Evolutionary conservation across 92 coral and sea anemone species (phyloP), one percentile per base, ranked within the genome.

Genomic region (Ricordea florida): DNA sequence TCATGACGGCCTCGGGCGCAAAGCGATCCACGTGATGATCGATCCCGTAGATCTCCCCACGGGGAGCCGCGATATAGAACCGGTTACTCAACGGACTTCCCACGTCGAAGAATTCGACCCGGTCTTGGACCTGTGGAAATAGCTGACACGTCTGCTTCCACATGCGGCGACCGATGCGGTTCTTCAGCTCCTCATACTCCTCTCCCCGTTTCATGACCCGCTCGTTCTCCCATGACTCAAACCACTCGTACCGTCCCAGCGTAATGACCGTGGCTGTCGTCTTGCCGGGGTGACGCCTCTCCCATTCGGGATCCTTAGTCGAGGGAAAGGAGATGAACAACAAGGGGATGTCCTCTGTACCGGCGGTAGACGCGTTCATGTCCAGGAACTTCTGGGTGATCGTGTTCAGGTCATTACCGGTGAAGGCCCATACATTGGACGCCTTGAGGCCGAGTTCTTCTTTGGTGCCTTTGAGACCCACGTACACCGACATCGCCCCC

Each of bases 221-320:
- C 71, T 60, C 85, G 28, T 91, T 77, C 56, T 91, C 83, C 98
- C 98, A 93, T 16, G 75, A 43, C 44, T 87, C 90, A 75, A 93
- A 93, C 98, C 98, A 93, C 70, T 85, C 91, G 84, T 80, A 93
- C 3, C 89, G 87, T 3, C 91, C 85, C n/a, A 93, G 61, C 14
- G 93, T 76, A 25, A 93, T 74, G 32, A 93, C 82, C 21, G 91
- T 90, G 33, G 87, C 87, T 0, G 98, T 93, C 6, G 98, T 91
- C 62, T 91, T 93, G 20, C 58, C 58, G 1, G 96, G 96, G 70
- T 80, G 76, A 17, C 93, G 78, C 52, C 69, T 87, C 43, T 82
- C 90, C 97, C 98, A 93, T 40, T 89, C 96, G n/a, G 98, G 97
- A 61, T 93, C 98, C 56, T 93, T 93, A 25, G 98, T 91, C 28